Conservation (phyloP, 2,113 vertebrate species). For the Strigops habroptila region DNA sequence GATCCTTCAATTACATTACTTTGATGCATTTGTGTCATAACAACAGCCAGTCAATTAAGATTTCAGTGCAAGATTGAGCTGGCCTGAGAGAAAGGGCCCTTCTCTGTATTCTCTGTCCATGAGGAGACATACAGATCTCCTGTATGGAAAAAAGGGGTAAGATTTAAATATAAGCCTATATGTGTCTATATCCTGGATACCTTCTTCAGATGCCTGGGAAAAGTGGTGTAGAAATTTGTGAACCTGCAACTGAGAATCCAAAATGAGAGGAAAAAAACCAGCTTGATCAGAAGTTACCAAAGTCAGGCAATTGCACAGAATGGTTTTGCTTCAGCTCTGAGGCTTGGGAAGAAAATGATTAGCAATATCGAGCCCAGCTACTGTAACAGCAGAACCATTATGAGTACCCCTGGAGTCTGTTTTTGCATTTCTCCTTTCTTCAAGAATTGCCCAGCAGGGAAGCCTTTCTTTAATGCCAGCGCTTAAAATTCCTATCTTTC, state of each 20-base stretch:
- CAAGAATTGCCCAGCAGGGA: neutral
- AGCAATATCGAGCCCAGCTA: neutral
- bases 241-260: slow-evolving; percentile 19
- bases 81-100: neutral
- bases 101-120: neutral
- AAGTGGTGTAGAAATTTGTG: neutral
- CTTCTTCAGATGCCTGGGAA: neutral
- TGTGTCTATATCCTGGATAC: neutral
- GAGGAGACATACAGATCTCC: neutral
- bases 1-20: neutral
- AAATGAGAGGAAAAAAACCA: neutral
- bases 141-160: neutral
- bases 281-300: neutral
- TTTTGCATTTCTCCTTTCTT: neutral
- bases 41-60: neutral
- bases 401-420: neutral
- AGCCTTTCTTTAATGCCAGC: neutral
- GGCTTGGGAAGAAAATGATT: neutral
- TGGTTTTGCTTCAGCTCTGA: neutral
- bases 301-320: neutral
- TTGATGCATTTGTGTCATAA: neutral
- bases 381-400: neutral
- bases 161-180: neutral
- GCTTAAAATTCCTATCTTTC: neutral
- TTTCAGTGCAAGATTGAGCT: neutral